phyloP scores from a whole-genome alignment of 2,113 vertebrate species.

The Hyaena hyaena region DNA sequence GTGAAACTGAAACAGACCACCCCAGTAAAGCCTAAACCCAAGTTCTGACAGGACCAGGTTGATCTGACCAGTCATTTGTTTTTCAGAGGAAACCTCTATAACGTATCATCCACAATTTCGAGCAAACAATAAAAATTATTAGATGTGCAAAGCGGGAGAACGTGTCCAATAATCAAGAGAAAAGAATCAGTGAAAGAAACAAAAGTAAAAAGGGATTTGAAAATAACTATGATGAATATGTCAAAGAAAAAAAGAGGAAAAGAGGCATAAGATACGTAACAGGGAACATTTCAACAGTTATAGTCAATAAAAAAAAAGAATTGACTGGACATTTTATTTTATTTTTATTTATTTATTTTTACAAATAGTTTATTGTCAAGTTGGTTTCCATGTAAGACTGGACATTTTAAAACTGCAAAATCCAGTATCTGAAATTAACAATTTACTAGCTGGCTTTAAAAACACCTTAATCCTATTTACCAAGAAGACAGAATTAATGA shows the following conservation, averaged over 20 bases:
- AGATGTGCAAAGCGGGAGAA: background rate
- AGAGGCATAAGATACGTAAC: background rate
- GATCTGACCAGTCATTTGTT: background rate
- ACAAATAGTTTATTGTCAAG: too few relatives aligned
- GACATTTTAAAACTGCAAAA: background rate
- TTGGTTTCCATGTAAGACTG: too few relatives aligned
- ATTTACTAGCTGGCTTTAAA: background rate
- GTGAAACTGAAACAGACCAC: background rate
- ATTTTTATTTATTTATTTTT: too few relatives aligned
- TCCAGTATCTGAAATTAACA: background rate
- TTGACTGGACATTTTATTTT: background rate
- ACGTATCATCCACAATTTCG: background rate
- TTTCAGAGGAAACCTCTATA: background rate
- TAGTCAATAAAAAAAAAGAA: background rate
- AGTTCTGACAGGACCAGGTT: background rate
- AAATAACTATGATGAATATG: background rate
- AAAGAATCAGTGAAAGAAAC: background rate
- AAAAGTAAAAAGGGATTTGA: background rate
- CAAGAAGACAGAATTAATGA: background rate
- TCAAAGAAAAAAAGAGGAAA: slow-evolving; percentile 18
- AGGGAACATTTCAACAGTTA: background rate
- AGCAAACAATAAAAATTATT: background rate
- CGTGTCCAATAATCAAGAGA: background rate
- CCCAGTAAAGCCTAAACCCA: background rate
- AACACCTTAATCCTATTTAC: background rate